Evolutionary conservation across 2,888 invertebrate genomes (phyloP).

Genomic region (Nemotelus nigrinus): DNA sequence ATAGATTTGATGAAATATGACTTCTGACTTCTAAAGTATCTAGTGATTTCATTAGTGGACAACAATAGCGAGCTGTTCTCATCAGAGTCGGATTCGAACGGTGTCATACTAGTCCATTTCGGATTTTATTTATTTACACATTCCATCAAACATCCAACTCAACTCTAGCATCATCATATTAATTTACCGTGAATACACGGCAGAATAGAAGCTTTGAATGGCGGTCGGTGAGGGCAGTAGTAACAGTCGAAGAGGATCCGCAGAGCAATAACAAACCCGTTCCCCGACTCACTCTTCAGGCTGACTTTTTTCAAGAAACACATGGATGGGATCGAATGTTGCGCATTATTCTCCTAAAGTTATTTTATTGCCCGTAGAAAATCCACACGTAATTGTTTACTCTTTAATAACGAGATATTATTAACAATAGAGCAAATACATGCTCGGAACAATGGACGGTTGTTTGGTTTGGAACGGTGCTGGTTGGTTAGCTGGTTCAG

Average conservation of each 20-base stretch:
- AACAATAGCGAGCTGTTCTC: neutral
- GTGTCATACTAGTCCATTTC: conserved; percentile 1
- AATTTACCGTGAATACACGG: conserved; percentile 23
- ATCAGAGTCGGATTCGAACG: neutral
- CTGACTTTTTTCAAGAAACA: conserved; percentile 7
- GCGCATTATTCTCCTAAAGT: neutral
- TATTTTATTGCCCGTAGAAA: conserved; percentile 36
- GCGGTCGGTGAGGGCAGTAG: neutral
- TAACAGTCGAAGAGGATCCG: too few species aligned
- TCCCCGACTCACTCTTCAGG: neutral
- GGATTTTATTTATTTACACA: neutral
- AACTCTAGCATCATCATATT: conserved; percentile 26
- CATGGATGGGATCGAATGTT: conserved; percentile 2
- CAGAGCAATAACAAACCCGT: too few species aligned
- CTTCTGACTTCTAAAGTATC: conserved; percentile 31
- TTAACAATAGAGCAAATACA: conserved; percentile 34
- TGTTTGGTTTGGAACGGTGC: neutral
- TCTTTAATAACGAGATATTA: conserved; percentile 41
- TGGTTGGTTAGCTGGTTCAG: neutral
- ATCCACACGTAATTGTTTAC: conserved; percentile 32
- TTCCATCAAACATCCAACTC: neutral
- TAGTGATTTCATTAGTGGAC: conserved; percentile 30
- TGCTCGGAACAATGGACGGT: conserved; percentile 2
- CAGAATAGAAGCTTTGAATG: neutral
- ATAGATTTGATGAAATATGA: conserved; percentile 10